Evolutionary conservation across 2,888 invertebrate genomes (phyloP).

Genomic region (Morpho deidamia): DNA sequence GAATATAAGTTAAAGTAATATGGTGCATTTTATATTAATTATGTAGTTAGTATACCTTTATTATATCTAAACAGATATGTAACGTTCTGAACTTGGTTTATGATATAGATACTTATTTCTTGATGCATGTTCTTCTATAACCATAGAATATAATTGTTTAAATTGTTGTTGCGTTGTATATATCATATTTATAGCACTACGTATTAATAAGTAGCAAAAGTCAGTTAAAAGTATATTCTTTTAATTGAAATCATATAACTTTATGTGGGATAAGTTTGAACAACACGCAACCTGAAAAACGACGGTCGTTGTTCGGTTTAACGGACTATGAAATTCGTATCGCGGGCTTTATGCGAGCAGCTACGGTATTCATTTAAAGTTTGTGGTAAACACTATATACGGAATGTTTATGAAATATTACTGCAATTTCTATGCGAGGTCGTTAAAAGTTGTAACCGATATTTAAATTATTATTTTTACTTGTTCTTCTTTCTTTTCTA

Average conservation of each 20-base stretch:
- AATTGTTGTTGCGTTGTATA: too few relatives aligned
- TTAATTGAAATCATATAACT: neutral
- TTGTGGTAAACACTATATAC: neutral
- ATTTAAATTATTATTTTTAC: too few relatives aligned
- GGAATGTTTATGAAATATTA: neutral
- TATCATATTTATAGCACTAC: too few relatives aligned
- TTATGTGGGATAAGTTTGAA: conserved; percentile 7
- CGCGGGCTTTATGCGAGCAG: conserved; percentile 5
- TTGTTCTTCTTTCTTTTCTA: too few relatives aligned
- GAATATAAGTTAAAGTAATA: too few relatives aligned
- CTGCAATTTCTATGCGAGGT: neutral
- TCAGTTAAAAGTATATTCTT: neutral
- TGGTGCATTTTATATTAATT: too few relatives aligned
- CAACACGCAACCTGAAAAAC: conserved; percentile 21
- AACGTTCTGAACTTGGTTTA: too few relatives aligned
- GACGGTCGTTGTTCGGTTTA: conserved; percentile 13
- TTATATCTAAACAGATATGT: too few relatives aligned
- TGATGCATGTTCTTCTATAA: too few relatives aligned
- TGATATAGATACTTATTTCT: too few relatives aligned
- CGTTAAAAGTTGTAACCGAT: neutral
- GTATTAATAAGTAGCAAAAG: neutral
- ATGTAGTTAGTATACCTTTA: too few relatives aligned
- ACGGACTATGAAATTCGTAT: conserved; percentile 12
- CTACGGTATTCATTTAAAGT: conserved; percentile 10
- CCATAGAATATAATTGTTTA: too few relatives aligned